phyloP scores from a whole-genome alignment of 2,888 invertebrate species.

The Nebria salina region DNA sequence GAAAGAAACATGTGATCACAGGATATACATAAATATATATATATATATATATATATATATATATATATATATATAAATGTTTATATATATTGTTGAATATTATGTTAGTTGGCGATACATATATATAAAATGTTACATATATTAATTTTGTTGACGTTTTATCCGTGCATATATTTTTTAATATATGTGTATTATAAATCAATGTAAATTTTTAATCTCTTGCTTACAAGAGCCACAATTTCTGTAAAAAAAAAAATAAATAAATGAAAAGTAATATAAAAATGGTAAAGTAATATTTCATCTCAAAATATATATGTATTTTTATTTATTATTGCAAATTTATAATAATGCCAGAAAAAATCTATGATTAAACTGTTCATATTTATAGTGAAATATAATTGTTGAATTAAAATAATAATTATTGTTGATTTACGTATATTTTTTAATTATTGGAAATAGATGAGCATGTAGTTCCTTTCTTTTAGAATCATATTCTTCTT shows the following conservation, averaged over 20 bases:
- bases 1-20: too few relatives aligned
- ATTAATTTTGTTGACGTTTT: slow-evolving; percentile 36
- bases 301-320: slow-evolving; percentile 18
- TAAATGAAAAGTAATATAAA: slow-evolving; percentile 26
- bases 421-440: slow-evolving; percentile 24
- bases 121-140: slow-evolving; percentile 27
- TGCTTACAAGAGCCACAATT: slow-evolving; percentile 31
- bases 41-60: neutral
- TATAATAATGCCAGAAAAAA: too few relatives aligned
- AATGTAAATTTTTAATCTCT: slow-evolving; percentile 42
- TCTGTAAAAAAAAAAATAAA: slow-evolving; percentile 36
- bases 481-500: slow-evolving; percentile 32
- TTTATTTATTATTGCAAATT: neutral
- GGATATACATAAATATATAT: neutral
- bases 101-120: slow-evolving; percentile 34
- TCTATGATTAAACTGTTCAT: too few relatives aligned
- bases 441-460: slow-evolving; percentile 27
- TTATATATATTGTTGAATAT: slow-evolving; percentile 30
- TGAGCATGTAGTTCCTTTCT: slow-evolving; percentile 16
- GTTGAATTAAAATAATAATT: too few relatives aligned
- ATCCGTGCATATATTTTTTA: slow-evolving; percentile 33
- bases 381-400: too few relatives aligned
- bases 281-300: neutral
- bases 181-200: slow-evolving; percentile 34
- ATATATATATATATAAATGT: slow-evolving; percentile 1